A percentile compares a stretch with the other conserved stretches of the same genome.
Evolutionary conservation across 1,140 invertebrate species (phyloP).

Genomic region (Saccostrea cuccullata): DNA sequence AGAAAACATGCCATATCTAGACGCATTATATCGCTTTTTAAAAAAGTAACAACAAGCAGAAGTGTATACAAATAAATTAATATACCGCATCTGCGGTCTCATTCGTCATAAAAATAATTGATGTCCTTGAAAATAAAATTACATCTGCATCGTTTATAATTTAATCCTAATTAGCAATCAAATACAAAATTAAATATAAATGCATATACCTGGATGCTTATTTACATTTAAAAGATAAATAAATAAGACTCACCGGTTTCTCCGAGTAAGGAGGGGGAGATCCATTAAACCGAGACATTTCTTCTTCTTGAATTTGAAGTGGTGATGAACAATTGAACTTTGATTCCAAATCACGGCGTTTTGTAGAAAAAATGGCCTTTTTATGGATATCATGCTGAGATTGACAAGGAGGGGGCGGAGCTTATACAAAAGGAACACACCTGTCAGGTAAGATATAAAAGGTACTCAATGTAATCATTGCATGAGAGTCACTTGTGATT

Average conservation of each 20-base stretch:
- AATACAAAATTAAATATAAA: neutral
- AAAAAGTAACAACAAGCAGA: too few relatives aligned
- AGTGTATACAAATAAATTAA: too few relatives aligned
- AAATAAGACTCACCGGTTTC: neutral
- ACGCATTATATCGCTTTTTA: too few relatives aligned
- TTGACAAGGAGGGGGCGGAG: neutral
- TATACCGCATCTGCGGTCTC: too few relatives aligned
- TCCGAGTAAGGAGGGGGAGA: conserved; percentile 7
- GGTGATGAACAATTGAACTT: neutral
- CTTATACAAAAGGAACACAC: neutral
- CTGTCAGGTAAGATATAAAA: neutral
- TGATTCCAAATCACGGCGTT: conserved; percentile 5
- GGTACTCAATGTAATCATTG: neutral
- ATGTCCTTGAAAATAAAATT: too few relatives aligned
- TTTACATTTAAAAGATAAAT: neutral
- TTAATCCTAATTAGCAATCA: too few relatives aligned
- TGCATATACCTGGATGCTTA: neutral
- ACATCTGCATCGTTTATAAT: too few relatives aligned
- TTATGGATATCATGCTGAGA: neutral
- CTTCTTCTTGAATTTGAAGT: neutral
- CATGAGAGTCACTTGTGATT: conserved; percentile 9
- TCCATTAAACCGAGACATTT: neutral
- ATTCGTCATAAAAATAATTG: too few relatives aligned
- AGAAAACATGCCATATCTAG: too few relatives aligned
- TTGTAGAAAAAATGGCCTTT: neutral